Evolutionary conservation across 2,797 vertebrate genomes (phyloP).

Genomic region (Pantherophis alleghaniensis): DNA sequence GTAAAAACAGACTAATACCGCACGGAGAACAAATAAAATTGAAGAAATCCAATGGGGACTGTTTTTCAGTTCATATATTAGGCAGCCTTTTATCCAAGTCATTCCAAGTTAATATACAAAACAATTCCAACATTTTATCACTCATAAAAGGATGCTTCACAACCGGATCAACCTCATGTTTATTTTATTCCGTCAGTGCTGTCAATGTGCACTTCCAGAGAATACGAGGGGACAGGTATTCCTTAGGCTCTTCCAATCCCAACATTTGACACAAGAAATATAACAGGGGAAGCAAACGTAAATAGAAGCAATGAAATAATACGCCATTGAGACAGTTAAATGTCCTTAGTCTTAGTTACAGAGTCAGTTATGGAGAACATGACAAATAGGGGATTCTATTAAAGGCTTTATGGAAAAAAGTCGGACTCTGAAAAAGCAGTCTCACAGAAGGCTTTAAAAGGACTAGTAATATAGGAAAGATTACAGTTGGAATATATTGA

Average conservation of each 20-base stretch:
- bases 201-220: neutral
- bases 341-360: neutral
- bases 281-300: neutral
- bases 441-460: neutral
- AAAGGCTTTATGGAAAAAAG: neutral
- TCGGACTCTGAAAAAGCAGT: neutral
- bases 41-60: neutral
- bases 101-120: neutral
- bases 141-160: neutral
- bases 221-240: neutral
- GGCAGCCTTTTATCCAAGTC: neutral
- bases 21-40: neutral
- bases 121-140: neutral
- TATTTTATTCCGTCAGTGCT: neutral
- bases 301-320: neutral
- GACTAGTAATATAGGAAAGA: neutral
- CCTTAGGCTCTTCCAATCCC: neutral
- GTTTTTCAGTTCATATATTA: constrained; percentile 10
- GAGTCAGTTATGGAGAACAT: neutral
- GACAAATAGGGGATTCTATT: neutral
- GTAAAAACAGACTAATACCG: neutral
- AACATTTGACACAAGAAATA: neutral
- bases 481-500: neutral
- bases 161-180: neutral
- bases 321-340: neutral